Evolutionary conservation across 1,140 invertebrate species (phyloP).

Genomic region (Caerostris darwini): DNA sequence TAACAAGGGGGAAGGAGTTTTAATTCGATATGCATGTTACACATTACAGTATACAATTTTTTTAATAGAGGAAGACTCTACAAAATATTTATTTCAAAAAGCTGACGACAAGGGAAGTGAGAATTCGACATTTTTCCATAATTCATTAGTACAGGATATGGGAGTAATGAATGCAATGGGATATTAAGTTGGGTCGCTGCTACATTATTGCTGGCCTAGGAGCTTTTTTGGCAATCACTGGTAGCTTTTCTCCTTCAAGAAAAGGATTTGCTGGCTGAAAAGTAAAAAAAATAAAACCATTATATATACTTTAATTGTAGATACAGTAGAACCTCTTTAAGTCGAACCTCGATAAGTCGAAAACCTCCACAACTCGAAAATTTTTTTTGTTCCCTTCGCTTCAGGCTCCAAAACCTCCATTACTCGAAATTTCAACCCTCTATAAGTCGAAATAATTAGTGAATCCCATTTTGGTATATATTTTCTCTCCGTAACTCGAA

Average conservation of each 20-base stretch:
- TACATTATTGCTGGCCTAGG: slow-evolving; percentile 68
- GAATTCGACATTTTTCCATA: slow-evolving; percentile 11
- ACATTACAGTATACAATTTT: background rate
- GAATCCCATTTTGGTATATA: too few relatives aligned
- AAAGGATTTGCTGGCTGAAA: slow-evolving; percentile 80
- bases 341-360: too few relatives aligned
- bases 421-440: too few relatives aligned
- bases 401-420: too few relatives aligned
- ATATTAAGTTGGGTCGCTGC: background rate
- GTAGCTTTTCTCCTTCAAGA: slow-evolving; percentile 81
- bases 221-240: slow-evolving; percentile 82
- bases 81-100: background rate
- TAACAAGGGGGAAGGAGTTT: slow-evolving; percentile 21
- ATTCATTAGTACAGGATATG: background rate
- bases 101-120: background rate
- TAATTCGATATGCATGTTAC: background rate
- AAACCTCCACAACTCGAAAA: too few relatives aligned
- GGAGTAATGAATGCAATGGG: background rate
- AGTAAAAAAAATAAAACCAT: slow-evolving; percentile 33
- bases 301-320: background rate
- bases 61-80: slow-evolving; percentile 17
- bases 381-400: too few relatives aligned
- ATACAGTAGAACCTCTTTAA: too few relatives aligned
- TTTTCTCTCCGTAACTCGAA: too few relatives aligned
- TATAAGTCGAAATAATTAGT: too few relatives aligned